phyloP scores from a whole-genome alignment of 2,113 vertebrate genomes.

The Datnioides undecimradiatus region DNA sequence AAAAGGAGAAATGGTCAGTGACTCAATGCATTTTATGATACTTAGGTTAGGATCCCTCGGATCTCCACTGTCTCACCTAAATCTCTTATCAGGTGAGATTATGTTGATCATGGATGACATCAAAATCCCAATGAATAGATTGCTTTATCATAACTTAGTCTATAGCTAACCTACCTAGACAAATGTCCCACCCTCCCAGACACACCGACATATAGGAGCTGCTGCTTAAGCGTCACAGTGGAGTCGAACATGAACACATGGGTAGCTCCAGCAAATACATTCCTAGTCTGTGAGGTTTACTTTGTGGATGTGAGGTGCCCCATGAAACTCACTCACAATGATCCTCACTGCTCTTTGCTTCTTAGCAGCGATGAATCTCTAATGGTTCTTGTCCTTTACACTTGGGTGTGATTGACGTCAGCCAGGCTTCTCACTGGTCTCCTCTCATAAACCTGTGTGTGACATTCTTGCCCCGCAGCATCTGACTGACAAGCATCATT shows the following conservation, averaged over 20 bases:
- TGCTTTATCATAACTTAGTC: conserved; percentile 17
- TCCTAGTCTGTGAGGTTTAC: not conserved
- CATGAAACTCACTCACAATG: not conserved
- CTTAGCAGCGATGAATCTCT: conserved; percentile 61
- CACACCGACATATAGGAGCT: conserved; percentile 32
- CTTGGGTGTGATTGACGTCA: conserved; percentile 78
- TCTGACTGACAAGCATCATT: conserved; percentile 40
- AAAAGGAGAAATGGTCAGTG: conserved; percentile 3
- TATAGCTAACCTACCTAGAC: conserved; percentile 1
- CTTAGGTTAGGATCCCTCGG: not conserved
- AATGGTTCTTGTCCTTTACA: conserved; percentile 76
- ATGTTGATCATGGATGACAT: not conserved
- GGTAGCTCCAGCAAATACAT: conserved; percentile 13
- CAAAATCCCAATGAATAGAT: conserved; percentile 5
- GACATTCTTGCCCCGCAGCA: conserved; percentile 37
- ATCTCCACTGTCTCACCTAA: conserved; percentile 7
- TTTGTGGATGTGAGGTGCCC: not conserved
- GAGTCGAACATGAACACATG: conserved; percentile 4
- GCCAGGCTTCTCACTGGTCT: conserved; percentile 53
- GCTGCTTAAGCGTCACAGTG: not conserved
- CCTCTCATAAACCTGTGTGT: conserved; percentile 61
- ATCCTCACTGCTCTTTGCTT: conserved; percentile 8
- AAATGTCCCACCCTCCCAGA: conserved; percentile 22
- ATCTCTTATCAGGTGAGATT: conserved; percentile 11
- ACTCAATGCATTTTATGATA: not conserved